A percentile compares a stretch with the other conserved stretches of the same genome.
Conservation (phyloP, 2,113 vertebrate genomes). For the Opisthocomus hoazin region DNA sequence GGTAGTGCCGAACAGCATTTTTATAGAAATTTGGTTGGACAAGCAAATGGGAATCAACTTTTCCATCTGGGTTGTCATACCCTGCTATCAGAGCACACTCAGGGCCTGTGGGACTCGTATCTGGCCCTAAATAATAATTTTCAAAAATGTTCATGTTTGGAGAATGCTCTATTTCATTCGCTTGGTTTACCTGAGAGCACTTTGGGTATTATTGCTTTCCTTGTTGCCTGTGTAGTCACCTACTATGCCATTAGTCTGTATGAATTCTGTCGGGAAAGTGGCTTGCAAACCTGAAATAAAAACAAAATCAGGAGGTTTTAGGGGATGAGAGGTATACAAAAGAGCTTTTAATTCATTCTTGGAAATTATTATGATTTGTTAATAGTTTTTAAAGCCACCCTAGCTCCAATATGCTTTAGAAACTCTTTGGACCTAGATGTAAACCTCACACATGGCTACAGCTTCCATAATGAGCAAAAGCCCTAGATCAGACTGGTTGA, state of each 20-base stretch:
- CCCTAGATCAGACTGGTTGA: neutral
- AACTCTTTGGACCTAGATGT: neutral
- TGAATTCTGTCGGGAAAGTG: neutral
- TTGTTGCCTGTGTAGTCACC: neutral
- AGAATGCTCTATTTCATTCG: neutral
- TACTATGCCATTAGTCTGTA: neutral
- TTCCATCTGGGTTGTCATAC: neutral
- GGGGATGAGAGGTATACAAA: neutral
- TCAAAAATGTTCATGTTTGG: neutral
- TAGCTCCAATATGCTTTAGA: neutral
- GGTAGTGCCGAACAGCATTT: neutral
- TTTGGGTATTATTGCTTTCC: neutral
- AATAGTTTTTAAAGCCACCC: neutral
- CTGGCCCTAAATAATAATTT: neutral
- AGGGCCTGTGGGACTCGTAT: neutral
- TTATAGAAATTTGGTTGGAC: neutral
- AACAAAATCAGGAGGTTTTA: neutral
- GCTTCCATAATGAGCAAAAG: neutral
- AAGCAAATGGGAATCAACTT: neutral
- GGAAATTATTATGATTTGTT: neutral
- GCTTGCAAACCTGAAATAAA: neutral
- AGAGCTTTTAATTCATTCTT: neutral
- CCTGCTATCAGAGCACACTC: fast-evolving
- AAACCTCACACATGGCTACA: neutral
- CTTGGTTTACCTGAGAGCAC: neutral